Evolutionary conservation across 2,797 vertebrate species (phyloP).

Genomic region (Oryzias sinensis): DNA sequence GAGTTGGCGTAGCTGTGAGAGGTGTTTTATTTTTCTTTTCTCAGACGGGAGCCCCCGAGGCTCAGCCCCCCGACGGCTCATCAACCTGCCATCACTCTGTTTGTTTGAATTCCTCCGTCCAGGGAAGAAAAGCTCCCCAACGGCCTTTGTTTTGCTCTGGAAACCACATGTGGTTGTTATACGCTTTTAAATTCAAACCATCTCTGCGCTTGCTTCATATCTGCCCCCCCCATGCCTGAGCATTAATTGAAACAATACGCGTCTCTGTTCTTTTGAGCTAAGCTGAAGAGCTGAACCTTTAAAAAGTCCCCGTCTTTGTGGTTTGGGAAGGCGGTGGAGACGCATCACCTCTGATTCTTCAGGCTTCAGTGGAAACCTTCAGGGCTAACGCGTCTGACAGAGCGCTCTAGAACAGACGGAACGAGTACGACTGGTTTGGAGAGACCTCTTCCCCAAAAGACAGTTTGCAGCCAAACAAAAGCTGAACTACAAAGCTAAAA

Average conservation of each 20-base stretch:
- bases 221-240: slow-evolving; percentile 30
- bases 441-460: too few species aligned
- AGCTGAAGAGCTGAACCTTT: too few species aligned
- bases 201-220: slow-evolving; percentile 53
- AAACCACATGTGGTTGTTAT: slow-evolving; percentile 67
- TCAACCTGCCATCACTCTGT: slow-evolving; percentile 60
- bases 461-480: too few species aligned
- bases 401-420: too few species aligned
- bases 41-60: slow-evolving; percentile 24
- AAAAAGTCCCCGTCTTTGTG: too few species aligned
- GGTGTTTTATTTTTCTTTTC: slow-evolving; percentile 4
- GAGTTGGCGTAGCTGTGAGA: slow-evolving; percentile 33
- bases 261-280: background rate
- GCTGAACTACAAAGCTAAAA: too few species aligned
- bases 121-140: slow-evolving; percentile 39
- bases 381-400: too few species aligned
- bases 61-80: slow-evolving; percentile 40
- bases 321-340: too few species aligned
- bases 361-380: too few species aligned
- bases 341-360: too few species aligned
- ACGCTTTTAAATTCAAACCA: slow-evolving; percentile 63
- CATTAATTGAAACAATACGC: slow-evolving; percentile 67
- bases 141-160: slow-evolving; percentile 53
- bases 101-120: slow-evolving; percentile 60
- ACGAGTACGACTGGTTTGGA: too few species aligned